Evolutionary conservation across 2,113 vertebrate genomes (phyloP), one percentile per base, ranked within the genome.

Genomic region (Grammomys surdaster): DNA sequence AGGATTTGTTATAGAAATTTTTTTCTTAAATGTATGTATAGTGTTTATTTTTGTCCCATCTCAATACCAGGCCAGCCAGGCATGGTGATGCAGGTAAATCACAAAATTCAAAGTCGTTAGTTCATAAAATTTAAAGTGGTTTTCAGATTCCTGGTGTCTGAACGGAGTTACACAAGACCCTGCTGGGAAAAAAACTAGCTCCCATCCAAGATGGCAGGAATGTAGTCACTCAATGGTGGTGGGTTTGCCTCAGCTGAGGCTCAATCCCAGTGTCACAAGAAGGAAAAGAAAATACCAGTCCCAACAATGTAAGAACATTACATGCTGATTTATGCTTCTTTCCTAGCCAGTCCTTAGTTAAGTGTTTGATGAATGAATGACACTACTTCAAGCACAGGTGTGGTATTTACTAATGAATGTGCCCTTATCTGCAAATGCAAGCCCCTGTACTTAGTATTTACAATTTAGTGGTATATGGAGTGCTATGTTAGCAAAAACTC

Each of bases 351-450:
- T 94, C 28, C 17, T 95, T 65, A 13, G 31, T 90, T 90, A 81
- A 88, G 22, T 91, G 33, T n/a, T 72, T 82, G 19, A n/a, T 72
- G 72, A 76, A 43, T 88, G n/a, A 95, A 73, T 89, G 67, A 24
- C 11, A 87, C 36, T 28, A 73, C 9, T 8, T 73, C 1, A 88
- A 40, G 14, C 33, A 22, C 51, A 73, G 22, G 13, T 20, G 28
- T 10, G 12, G 7, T 91, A 8, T 86, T 93, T 58, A 40, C 33
- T 94, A 33, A 36, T 51, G 26, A 94, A 28, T 65, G 81, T 75
- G 28, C 12, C 69, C 24, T 72, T 56, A 75, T 89, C 31, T 81
- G 88, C 67, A 73, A 85, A 78, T 56, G 56, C 46, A 7, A 5
- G 16, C 75, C 11, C 17, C 20, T 84, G 36, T 16, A 88, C 7